Evolutionary conservation across 2,888 invertebrate genomes (phyloP).

Genomic region (Ichneumoninae sp.): DNA sequence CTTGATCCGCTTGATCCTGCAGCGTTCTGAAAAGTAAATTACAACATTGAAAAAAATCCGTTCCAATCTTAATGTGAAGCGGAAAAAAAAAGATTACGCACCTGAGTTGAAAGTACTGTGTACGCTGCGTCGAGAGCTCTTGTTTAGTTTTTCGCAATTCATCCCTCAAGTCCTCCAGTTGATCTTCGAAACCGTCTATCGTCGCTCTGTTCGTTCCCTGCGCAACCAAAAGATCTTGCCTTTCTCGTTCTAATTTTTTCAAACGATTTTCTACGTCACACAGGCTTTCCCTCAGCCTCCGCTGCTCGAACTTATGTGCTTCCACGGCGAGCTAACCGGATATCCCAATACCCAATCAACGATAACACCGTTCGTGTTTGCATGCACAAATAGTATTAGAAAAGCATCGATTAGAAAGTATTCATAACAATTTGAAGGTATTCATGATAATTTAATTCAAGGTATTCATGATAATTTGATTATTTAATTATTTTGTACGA

Average conservation of each 20-base stretch:
- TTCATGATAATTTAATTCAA: conserved; percentile 16
- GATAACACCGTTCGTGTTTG: conserved; percentile 46
- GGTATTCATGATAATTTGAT: no score
- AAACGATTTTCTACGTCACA: conserved; percentile 85
- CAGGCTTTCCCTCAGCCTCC: conserved; percentile 85
- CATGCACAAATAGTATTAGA: conserved; percentile 49
- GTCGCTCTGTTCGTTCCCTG: conserved; percentile 86
- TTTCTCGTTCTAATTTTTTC: conserved; percentile 86
- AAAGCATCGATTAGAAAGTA: conserved; percentile 9
- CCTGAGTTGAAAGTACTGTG: conserved; percentile 87
- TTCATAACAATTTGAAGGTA: not conserved
- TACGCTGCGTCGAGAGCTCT: conserved; percentile 86
- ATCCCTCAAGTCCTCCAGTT: conserved; percentile 85
- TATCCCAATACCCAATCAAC: conserved; percentile 62
- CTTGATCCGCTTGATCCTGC: conserved; percentile 91
- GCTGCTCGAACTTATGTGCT: conserved; percentile 85
- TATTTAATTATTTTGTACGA: not conserved
- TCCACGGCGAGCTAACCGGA: conserved; percentile 82
- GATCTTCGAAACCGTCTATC: conserved; percentile 86
- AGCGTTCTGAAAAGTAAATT: conserved; percentile 86
- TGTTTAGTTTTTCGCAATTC: conserved; percentile 85
- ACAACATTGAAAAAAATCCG: not conserved
- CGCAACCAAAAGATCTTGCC: conserved; percentile 85
- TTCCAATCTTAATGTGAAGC: not conserved
- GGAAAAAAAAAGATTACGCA: conserved; percentile 72